Evolutionary conservation across 1,140 invertebrate species (phyloP).

Genomic region (Agrilus planipennis): DNA sequence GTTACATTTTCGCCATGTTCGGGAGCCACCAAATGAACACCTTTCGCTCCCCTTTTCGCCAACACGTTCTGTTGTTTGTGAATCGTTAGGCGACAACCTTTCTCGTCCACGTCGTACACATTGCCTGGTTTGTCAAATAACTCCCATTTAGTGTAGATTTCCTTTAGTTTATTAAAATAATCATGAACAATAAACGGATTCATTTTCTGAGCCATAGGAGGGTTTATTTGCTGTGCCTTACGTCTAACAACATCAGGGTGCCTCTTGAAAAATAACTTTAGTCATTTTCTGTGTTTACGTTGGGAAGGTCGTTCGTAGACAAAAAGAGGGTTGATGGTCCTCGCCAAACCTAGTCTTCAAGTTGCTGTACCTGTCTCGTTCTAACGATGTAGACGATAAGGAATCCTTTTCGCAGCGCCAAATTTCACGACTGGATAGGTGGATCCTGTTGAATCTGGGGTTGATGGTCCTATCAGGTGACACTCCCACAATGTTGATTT

Average conservation of each 20-base stretch:
- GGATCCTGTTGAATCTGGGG: too few species aligned
- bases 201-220: conserved; percentile 27
- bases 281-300: too few species aligned
- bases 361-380: too few species aligned
- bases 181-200: conserved; percentile 27
- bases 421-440: too few species aligned
- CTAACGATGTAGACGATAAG: too few species aligned
- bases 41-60: conserved; percentile 20
- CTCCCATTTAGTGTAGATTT: too few species aligned
- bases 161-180: conserved; percentile 22
- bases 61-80: conserved; percentile 28
- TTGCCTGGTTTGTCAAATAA: conserved; percentile 21
- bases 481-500: too few species aligned
- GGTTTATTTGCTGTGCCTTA: conserved; percentile 27
- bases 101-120: conserved; percentile 34
- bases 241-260: conserved; percentile 17
- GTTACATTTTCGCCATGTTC: conserved; percentile 32
- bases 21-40: conserved; percentile 23
- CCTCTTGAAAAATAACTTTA: conserved; percentile 19
- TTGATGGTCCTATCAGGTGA: too few species aligned
- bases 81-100: conserved; percentile 27
- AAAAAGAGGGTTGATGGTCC: too few species aligned
- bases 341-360: too few species aligned
- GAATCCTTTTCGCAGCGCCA: too few species aligned
- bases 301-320: too few species aligned